Base-by-base conservation (phyloP, 2,113 vertebrate species). In the Pristiophorus japonicus region DNA sequence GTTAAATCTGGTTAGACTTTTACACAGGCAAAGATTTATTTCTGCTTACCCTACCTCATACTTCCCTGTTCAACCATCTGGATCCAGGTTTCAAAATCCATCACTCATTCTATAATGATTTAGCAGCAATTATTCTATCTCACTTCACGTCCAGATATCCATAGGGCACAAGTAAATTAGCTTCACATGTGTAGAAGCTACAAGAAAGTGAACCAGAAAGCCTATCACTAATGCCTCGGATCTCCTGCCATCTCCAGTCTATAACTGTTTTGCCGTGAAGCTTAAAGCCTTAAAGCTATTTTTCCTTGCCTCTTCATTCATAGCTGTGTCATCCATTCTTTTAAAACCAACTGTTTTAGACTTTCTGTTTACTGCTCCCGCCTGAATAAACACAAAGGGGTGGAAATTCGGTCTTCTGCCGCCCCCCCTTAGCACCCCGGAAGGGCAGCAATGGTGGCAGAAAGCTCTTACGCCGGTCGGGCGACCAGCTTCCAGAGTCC, bases 91-190 rank as follows among this genome's bases (percentile, higher is more conserved):
- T 63, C 59, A 92, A 92, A 22, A 63, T 38, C 59, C 59, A 22
- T 92, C 88, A 63, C 59, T n/a, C 87, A 22, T n/a, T 63, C 51
- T 51, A 34, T 63, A 92, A 65, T 65, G 88, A 38, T 92, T 92
- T 92, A 92, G n/a, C 59, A 38, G n/a, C 59, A 63, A 92, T 62
- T 92, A 63, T 63, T 65, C 34, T 63, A 92, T 63, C 65, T 63
- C 59, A 42, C 62, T 92, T 63, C 88, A 92, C 59, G 38, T 65
- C 88, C 88, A 92, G 87, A 62, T 92, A 5, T n/a, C 88, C n/a
- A 34, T 38, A 63, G 62, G 88, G 88, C 88, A 92, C 62, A 92
- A 63, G 65, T 63, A 92, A 92, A 92, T 92, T 63, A 92, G 88
- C 20, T 92, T 92, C n/a, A 22, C 59, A 63, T 38, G 34, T 92